These are phyloP conservation scores for Acrobasis suavella DNA, from an alignment of 2,888 invertebrate genomes.

Conservation along the genomic window DNA sequence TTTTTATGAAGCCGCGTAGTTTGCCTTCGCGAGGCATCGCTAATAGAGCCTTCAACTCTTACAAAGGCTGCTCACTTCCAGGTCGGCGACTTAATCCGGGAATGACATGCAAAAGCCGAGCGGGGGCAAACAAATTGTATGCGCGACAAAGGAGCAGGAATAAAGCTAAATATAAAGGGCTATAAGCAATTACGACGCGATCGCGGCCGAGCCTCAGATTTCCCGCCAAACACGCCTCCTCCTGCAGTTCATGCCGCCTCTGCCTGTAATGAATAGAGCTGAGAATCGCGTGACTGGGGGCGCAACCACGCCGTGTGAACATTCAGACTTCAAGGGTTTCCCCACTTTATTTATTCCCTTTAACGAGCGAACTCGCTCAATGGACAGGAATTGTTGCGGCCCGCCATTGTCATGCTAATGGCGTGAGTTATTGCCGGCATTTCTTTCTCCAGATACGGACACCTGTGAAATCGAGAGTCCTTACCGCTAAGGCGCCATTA, in stretches of 20 bases:
- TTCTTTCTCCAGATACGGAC: constrained; percentile 30
- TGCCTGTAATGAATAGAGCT: neutral
- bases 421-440: constrained; percentile 35
- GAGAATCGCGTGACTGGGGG: neutral
- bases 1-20: constrained; percentile 1
- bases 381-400: constrained; percentile 32
- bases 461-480: constrained; percentile 31
- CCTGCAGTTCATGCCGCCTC: neutral
- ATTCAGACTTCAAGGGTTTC: constrained; percentile 42
- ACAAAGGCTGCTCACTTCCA: constrained; percentile 24
- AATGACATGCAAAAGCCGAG: constrained; percentile 23
- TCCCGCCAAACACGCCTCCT: constrained; percentile 14
- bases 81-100: constrained; percentile 23
- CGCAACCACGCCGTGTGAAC: constrained; percentile 25
- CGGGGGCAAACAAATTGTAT: constrained; percentile 24
- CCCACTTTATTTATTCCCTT: constrained; percentile 42
- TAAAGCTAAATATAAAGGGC: constrained; percentile 43
- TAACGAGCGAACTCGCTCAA: constrained; percentile 42
- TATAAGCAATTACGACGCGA: constrained; percentile 45
- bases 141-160: constrained; percentile 30
- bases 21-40: constrained; percentile 11
- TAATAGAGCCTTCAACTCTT: constrained; percentile 23
- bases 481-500: constrained; percentile 28
- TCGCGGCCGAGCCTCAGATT: constrained; percentile 34
- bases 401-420: constrained; percentile 43